Percentiles rank a stretch among this genome's conserved stretches.
These are phyloP conservation scores for Cyrtodaria siliqua DNA, from an alignment of 2,888 invertebrate species.

Conservation along the genomic window DNA sequence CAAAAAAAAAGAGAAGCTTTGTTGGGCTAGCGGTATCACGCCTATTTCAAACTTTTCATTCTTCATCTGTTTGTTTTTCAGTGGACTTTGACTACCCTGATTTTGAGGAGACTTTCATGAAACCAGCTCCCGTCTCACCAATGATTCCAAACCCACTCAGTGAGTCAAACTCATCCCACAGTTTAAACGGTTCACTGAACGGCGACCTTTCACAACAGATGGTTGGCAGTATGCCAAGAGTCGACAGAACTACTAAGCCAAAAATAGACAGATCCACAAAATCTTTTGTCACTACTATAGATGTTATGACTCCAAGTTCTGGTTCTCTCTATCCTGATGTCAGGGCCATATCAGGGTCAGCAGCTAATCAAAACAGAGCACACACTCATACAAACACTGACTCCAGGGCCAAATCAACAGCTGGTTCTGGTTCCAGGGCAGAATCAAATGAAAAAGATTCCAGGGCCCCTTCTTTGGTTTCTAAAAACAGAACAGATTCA, in stretches of 20 bases:
- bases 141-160: not conserved
- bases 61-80: too few relatives aligned
- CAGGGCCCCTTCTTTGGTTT: not conserved
- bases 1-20: too few relatives aligned
- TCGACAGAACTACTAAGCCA: slow-evolving; percentile 68
- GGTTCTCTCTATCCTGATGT: slow-evolving; percentile 59
- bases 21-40: too few relatives aligned
- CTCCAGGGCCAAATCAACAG: slow-evolving; percentile 4
- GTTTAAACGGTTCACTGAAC: slow-evolving; percentile 21
- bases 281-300: slow-evolving; percentile 29
- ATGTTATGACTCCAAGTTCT: slow-evolving; percentile 7
- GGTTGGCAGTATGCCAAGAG: slow-evolving; percentile 44
- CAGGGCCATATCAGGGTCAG: slow-evolving; percentile 9
- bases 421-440: slow-evolving; percentile 13
- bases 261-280: slow-evolving; percentile 59
- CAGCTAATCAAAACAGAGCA: slow-evolving; percentile 23
- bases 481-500: not conserved
- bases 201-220: slow-evolving; percentile 30
- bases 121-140: slow-evolving; percentile 38
- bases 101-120: slow-evolving; percentile 77
- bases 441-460: slow-evolving; percentile 14
- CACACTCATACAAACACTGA: slow-evolving; percentile 4
- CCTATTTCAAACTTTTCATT: too few relatives aligned
- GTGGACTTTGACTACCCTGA: slow-evolving; percentile 85
- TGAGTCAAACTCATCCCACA: not conserved